phyloP scores from a whole-genome alignment of 2,797 vertebrate species.

The Coreius guichenoti region DNA sequence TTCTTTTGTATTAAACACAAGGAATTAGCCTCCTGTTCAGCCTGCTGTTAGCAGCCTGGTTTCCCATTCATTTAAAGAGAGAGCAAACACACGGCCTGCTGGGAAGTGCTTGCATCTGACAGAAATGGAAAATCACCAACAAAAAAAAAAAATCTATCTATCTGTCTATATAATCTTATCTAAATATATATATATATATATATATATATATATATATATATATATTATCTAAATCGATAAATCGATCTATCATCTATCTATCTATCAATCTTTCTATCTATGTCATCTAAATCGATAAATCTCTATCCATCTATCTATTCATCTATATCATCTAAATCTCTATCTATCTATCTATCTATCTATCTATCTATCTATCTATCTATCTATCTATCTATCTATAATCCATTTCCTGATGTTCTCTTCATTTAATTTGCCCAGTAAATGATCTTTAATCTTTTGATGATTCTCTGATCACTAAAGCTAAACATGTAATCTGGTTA shows the following conservation, averaged over 20 bases:
- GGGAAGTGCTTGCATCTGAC: conserved; percentile 7
- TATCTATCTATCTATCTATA: not conserved
- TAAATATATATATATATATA: too few species aligned
- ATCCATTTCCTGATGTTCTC: not conserved
- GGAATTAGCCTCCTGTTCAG: conserved; percentile 71
- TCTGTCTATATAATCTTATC: too few species aligned
- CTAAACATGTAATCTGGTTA: conserved; percentile 18
- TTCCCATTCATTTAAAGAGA: conserved; percentile 60
- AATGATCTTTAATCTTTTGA: not conserved
- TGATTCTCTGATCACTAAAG: not conserved
- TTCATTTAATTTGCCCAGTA: not conserved
- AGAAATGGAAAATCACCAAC: not conserved
- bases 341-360: not conserved
- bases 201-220: too few species aligned
- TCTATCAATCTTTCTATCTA: not conserved
- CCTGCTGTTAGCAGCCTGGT: conserved; percentile 67
- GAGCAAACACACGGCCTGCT: conserved; percentile 39
- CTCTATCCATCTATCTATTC: not conserved
- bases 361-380: conserved; percentile 19
- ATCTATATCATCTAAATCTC: not conserved
- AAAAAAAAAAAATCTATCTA: too few species aligned
- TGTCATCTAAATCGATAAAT: too few species aligned
- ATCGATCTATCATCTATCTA: too few species aligned
- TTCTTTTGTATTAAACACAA: conserved; percentile 81
- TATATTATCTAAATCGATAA: too few species aligned